Base-by-base conservation (phyloP, 2,113 vertebrate genomes). In the Arvicanthis niloticus region DNA sequence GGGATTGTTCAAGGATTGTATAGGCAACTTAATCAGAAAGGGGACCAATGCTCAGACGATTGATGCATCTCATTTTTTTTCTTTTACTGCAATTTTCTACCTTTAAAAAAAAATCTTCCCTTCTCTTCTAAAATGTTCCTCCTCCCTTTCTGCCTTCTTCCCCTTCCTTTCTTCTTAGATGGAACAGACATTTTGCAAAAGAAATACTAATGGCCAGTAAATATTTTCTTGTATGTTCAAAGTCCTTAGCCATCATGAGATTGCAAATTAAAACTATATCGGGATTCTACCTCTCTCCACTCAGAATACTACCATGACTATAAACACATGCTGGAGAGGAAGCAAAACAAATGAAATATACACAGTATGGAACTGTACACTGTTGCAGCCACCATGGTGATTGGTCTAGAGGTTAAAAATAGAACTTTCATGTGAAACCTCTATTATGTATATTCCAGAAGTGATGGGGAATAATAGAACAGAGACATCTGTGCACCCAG, bases 401-500 rank as follows among this genome's bases (percentile, higher is more conserved):
- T n/a, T 22, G 4, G 11, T 5, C 65, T 77, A 40, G 16, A 77
- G 11, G 1, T 65, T 90, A 76, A 89, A 89, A 89, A 21, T 60
- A 60, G 26, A 60, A 34, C 26, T 9, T 48, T 34, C 5, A 5
- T 48, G 22, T 45, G 34, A 62, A 53, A 53, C n/a, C 40, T 76
- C 16, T 34, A 3, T 42, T 65, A 1, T 31, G 29, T 26, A n/a
- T 65, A 90, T 62, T 65, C 12, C 42, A 12, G 45, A 65, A 77
- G 31, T 12, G 22, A 37, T 26, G 7, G 4, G 8, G 45, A 58
- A 3, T 7, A 29, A 17, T 1, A 8, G 2, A 37, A 29, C 12
- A 77, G 56, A 77, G 3, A 62, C 22, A 48, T 22, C 56, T 45
- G 7, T 29, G 40, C 37, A 9, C 12, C 29, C 37, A 88, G 40